Conservation (phyloP, 1,140 invertebrate species). For the Teleogryllus occipitalis region DNA sequence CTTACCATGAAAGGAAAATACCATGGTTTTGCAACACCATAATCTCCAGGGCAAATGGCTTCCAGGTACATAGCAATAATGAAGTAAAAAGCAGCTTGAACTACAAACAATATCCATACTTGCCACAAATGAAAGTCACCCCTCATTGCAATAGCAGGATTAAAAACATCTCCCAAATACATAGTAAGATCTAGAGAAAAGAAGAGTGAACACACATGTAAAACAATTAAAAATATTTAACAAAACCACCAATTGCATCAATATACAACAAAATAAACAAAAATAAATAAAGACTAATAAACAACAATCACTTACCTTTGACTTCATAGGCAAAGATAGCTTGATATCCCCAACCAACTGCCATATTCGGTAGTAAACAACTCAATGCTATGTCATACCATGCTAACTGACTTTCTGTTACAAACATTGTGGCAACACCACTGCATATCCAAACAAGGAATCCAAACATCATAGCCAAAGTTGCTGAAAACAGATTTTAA, state of each 20-base stretch:
- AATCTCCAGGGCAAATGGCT: slow-evolving; percentile 44
- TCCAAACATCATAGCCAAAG: slow-evolving; percentile 25
- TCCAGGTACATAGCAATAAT: slow-evolving; percentile 44
- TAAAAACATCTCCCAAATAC: slow-evolving; percentile 10
- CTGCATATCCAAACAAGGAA: slow-evolving; percentile 17
- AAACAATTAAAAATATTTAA: not conserved
- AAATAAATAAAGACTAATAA: not conserved
- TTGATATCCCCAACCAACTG: slow-evolving; percentile 29
- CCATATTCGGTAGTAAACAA: slow-evolving; percentile 31
- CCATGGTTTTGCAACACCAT: slow-evolving; percentile 44
- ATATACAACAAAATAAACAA: not conserved
- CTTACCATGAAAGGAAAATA: slow-evolving; percentile 40
- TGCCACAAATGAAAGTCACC: slow-evolving; percentile 25
- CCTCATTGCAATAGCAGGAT: not conserved
- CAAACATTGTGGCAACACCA: slow-evolving; percentile 21
- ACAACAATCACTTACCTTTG: slow-evolving; percentile 25
- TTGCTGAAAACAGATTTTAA: slow-evolving; percentile 28
- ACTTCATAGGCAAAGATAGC: slow-evolving; percentile 31
- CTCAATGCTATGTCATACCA: slow-evolving; percentile 25
- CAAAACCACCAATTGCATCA: not conserved
- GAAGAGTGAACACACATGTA: slow-evolving; percentile 20
- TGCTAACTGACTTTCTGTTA: not conserved
- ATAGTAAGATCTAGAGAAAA: slow-evolving; percentile 13
- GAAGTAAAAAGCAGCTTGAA: slow-evolving; percentile 35
- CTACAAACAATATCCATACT: slow-evolving; percentile 33